phyloP scores from a whole-genome alignment of 2,888 invertebrate species.

The Sarcophaga subvicina region DNA sequence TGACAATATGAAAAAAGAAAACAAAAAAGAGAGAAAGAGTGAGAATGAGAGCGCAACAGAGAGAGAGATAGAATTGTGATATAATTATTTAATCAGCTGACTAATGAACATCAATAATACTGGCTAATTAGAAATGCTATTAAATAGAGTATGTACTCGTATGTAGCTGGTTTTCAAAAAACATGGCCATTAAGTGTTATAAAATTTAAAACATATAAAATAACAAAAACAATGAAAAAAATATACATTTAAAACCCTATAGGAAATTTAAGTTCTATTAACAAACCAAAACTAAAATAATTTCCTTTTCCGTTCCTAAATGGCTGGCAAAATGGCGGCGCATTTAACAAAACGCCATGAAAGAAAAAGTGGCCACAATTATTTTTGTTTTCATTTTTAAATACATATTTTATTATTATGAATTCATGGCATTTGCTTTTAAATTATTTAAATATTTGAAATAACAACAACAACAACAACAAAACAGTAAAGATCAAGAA shows the following conservation, averaged over 20 bases:
- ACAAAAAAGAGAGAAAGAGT: not conserved
- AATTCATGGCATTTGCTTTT: not conserved
- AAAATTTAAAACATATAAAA: not conserved
- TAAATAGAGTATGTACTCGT: slow-evolving; percentile 31
- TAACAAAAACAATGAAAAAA: not conserved
- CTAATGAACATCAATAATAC: slow-evolving; percentile 68
- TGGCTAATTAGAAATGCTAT: slow-evolving; percentile 64
- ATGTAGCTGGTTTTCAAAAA: not conserved
- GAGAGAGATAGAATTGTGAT: slow-evolving; percentile 70
- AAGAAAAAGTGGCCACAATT: not conserved
- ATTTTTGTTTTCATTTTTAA: not conserved
- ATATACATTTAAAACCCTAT: not conserved
- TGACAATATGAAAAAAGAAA: no score
- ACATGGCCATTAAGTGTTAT: not conserved
- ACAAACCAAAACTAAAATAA: not conserved
- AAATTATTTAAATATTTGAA: not conserved
- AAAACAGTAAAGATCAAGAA: not conserved
- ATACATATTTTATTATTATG: not conserved
- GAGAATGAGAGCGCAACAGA: not conserved
- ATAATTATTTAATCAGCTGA: slow-evolving; percentile 67
- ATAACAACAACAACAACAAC: not conserved
- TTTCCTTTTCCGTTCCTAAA: not conserved
- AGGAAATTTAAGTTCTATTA: slow-evolving; percentile 14
- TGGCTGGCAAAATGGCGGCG: not conserved
- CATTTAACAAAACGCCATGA: not conserved